Evolutionary conservation across 2,797 vertebrate genomes (phyloP), one percentile per base, ranked within the genome.

Genomic region (Semaprochilodus insignis): DNA sequence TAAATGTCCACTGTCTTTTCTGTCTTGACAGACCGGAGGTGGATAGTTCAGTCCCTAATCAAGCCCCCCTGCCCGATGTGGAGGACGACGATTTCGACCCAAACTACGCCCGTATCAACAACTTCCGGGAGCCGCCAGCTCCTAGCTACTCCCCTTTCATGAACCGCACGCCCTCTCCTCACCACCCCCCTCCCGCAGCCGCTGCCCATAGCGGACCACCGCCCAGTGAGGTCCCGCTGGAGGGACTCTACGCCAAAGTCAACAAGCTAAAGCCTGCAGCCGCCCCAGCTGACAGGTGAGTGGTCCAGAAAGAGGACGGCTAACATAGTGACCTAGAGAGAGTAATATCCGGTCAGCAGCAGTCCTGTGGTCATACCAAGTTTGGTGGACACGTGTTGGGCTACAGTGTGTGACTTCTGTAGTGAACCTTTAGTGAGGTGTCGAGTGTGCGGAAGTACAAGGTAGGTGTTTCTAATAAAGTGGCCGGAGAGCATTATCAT

Each of bases 21-120:
- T 65, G 0, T 66, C 44, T 3, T n/a, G 16, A 31, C 25, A 83
- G 85, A 13, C 80, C 76, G 54, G 87, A 87, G 25, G 67, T 74
- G 59, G 75, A 70, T 66, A 54, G 63, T 15, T 36, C 77, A 14
- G 78, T 93, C 85, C 91, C 89, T 0, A 95, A 96, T 77, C 93
- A 90, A 70, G 84, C 81, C 17, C 7, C 87, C 23, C 69, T 93
- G 48, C 96, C 94, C 0, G 94, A 96, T 23, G 88, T 97, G 36
- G 97, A 98, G 0, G 98, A 99, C 23, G 97, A 99, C 75, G 97
- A 99, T 77, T 88, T 90, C 40, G 97, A 99, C 91, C 97, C 97
- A 21, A 97, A 97, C 94, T 99, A 99, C 8, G 97, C 97, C 77
- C 95, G 95, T 88, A 96, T 99, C 86, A 96, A 93, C 92, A 94